These are phyloP conservation scores for Alouatta caraya DNA, from an alignment of 2,797 vertebrate genomes.

Conservation along the genomic window DNA sequence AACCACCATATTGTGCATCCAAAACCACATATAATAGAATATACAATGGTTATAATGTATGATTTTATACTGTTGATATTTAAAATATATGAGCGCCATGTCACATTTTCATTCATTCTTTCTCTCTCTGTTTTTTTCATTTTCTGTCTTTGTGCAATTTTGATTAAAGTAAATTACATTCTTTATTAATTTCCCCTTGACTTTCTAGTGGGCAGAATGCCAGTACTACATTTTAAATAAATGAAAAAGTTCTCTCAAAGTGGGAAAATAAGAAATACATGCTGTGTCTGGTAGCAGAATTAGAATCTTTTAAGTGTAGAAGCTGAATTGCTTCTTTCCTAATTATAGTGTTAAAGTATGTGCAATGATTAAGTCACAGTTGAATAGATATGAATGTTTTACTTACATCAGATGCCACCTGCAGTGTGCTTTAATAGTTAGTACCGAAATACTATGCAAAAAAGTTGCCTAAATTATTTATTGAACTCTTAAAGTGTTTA, in stretches of 20 bases:
- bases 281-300: constrained; percentile 17
- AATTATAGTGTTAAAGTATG: constrained; percentile 38
- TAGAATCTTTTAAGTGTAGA: not conserved
- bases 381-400: constrained; percentile 60
- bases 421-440: constrained; percentile 20
- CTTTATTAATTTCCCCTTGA: constrained; percentile 1
- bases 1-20: not conserved
- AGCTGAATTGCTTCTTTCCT: constrained; percentile 51
- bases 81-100: not conserved
- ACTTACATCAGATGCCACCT: constrained; percentile 26
- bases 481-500: constrained; percentile 35
- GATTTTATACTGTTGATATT: not conserved
- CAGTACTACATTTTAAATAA: constrained; percentile 42
- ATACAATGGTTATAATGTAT: not conserved
- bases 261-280: constrained; percentile 21
- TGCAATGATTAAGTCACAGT: constrained; percentile 43
- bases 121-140: not conserved
- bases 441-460: constrained; percentile 24
- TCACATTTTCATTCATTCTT: not conserved
- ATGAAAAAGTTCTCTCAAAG: not conserved
- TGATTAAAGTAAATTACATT: constrained; percentile 23
- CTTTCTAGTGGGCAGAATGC: constrained; percentile 6
- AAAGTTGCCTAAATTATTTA: constrained; percentile 44
- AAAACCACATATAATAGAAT: not conserved
- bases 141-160: not conserved